Evolutionary conservation across 1,140 invertebrate species (phyloP), one percentile per base, ranked within the genome.

Genomic region (Lerema accius): DNA sequence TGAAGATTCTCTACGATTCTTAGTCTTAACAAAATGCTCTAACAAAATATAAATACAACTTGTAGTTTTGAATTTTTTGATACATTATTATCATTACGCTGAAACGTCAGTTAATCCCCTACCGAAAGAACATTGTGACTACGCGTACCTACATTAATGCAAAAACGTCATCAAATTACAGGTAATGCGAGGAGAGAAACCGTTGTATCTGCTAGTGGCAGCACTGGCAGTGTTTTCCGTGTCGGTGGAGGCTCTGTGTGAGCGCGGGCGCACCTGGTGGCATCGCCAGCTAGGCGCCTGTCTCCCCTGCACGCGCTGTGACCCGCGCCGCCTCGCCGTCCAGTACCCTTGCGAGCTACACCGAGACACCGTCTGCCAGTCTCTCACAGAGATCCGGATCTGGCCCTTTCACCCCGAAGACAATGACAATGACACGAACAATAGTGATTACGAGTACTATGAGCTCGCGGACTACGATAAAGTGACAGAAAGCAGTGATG

Each of bases 291-390:
- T 80, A 32, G 91, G 90, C 68, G 73, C 71, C 56, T 95, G 94
- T 81, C 79, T 92, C 61, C 91, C 93, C 32, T 95, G 94, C 85
- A 93, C 93, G 5, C 86, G 87, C 71, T 95, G 94, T 81, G 92
- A 93, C 66, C 87, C 90, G 10, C 83, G 85, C 23, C 81, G 73
- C 45, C 80, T 91, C 32, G 92, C 93, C n/a, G 94, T 94, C 4
- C 68, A 93, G 15, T 91, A 91, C 55, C 94, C 94, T 28, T 95
- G 94, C 78, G 92, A 93, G 26, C 77, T 93, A 4, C 92, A 94
- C 80, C 82, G 92, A 19, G 94, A 95, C 81, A 94, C 94, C 0
- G 83, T 93, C 40, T 95, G 94, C 86, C 93, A 92, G 3, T 91
- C 93, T 1, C 79, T 94, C 1, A 92, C 91, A 13, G 92, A 93